A percentile compares a stretch with the other conserved stretches of the same genome.
Conservation (phyloP, 2,113 vertebrate species). For the Leucosticte australis region DNA sequence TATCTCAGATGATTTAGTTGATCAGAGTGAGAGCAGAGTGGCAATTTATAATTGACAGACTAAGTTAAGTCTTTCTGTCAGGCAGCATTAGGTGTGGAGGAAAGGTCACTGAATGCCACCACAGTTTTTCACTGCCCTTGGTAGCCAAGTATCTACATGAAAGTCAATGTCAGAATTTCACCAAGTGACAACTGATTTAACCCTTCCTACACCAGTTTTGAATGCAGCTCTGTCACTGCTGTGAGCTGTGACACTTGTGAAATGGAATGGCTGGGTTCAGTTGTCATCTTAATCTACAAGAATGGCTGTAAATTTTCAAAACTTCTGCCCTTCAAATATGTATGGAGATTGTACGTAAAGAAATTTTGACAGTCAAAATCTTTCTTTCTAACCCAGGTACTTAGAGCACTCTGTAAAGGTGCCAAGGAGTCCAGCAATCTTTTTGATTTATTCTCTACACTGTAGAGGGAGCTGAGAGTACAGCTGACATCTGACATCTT, state of each 20-base stretch:
- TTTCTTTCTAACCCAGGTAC: neutral
- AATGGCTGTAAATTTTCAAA: neutral
- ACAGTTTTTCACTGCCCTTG: neutral
- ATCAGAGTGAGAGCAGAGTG: constrained; percentile 10
- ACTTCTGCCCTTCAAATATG: neutral
- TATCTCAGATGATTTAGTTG: constrained; percentile 38
- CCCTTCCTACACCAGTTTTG: neutral
- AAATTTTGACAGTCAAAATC: constrained; percentile 10
- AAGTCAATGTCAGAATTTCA: neutral
- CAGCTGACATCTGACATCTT: neutral
- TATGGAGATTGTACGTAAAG: neutral
- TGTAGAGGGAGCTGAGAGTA: neutral
- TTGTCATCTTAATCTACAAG: neutral
- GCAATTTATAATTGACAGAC: constrained; percentile 22
- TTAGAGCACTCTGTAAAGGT: neutral
- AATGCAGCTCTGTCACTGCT: neutral
- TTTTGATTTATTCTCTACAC: constrained; percentile 24
- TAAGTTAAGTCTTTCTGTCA: neutral
- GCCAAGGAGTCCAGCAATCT: neutral
- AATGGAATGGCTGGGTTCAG: neutral
- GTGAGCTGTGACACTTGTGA: neutral
- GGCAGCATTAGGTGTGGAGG: neutral
- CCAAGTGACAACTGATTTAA: neutral
- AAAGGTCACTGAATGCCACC: constrained; percentile 7
- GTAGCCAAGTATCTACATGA: neutral